Conservation (phyloP, 1,140 invertebrate species). For the Cephus cinctus region DNA sequence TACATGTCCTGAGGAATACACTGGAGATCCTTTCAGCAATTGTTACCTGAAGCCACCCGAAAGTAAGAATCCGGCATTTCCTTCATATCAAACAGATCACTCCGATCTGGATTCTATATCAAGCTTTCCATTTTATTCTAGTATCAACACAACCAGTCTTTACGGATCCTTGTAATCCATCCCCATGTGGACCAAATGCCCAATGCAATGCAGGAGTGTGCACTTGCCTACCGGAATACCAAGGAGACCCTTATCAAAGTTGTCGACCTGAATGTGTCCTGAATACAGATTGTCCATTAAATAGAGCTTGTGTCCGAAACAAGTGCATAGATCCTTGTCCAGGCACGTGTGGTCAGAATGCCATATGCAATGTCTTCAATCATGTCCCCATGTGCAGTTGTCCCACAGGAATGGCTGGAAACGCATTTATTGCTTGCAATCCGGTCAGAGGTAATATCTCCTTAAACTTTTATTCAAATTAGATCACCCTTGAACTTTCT, state of each 20-base stretch:
- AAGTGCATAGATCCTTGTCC: too few species aligned
- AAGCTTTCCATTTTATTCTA: too few species aligned
- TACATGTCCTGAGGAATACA: conserved; percentile 65
- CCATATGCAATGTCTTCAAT: conserved; percentile 66
- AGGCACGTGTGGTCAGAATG: too few species aligned
- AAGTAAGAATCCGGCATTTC: too few species aligned
- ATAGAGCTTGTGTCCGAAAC: too few species aligned
- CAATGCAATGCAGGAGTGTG: conserved; percentile 60
- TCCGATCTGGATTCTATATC: too few species aligned
- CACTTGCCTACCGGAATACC: conserved; percentile 66
- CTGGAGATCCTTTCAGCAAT: conserved; percentile 69
- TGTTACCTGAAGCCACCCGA: too few species aligned
- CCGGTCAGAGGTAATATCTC: conserved; percentile 59
- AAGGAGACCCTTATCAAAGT: conserved; percentile 66
- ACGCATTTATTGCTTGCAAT: conserved; percentile 66
- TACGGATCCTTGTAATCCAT: conserved; percentile 65
- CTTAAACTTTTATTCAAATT: too few species aligned
- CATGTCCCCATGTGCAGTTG: conserved; percentile 60
- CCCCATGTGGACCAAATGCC: conserved; percentile 63
- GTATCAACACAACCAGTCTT: conserved; percentile 54
- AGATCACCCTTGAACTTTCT: neutral
- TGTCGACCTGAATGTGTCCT: conserved; percentile 68
- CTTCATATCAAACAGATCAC: too few species aligned
- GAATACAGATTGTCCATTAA: conserved; percentile 66
- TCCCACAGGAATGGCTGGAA: conserved; percentile 60